Conservation (phyloP, 2,113 vertebrate species). For the human region DNA sequence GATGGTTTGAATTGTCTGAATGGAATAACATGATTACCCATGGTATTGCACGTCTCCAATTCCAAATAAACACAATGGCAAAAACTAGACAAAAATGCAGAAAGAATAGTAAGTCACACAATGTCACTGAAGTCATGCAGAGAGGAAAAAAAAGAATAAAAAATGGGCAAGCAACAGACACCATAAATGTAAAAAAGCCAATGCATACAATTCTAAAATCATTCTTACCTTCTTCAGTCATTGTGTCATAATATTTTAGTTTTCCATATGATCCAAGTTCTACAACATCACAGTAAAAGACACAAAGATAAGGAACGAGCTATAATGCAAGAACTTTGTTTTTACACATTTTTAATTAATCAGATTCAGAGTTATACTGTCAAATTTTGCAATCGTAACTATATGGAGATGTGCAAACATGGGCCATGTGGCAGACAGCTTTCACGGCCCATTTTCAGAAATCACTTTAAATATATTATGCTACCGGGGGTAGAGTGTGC, state of each 20-base stretch:
- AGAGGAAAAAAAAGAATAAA: constrained; percentile 73
- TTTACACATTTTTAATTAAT: constrained; percentile 85
- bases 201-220: constrained; percentile 89
- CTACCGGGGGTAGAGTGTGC: constrained; percentile 42
- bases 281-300: constrained; percentile 99
- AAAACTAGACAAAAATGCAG: constrained; percentile 78
- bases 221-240: constrained; percentile 99
- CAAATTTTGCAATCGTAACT: constrained; percentile 77
- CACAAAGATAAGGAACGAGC: constrained; percentile 94
- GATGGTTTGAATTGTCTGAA: constrained; percentile 58
- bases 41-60: constrained; percentile 70
- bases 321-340: constrained; percentile 88
- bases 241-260: constrained; percentile 99
- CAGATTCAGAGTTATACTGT: constrained; percentile 80
- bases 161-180: constrained; percentile 79
- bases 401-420: constrained; percentile 75
- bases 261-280: constrained; percentile 99
- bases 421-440: constrained; percentile 70
- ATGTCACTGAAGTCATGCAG: constrained; percentile 87
- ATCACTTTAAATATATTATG: constrained; percentile 69
- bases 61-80: constrained; percentile 75
- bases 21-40: constrained; percentile 69
- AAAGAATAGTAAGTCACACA: constrained; percentile 76
- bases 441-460: constrained; percentile 63
- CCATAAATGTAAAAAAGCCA: constrained; percentile 80